Evolutionary conservation across 2,797 vertebrate genomes (phyloP).

Genomic region (Scolopax rusticola): DNA sequence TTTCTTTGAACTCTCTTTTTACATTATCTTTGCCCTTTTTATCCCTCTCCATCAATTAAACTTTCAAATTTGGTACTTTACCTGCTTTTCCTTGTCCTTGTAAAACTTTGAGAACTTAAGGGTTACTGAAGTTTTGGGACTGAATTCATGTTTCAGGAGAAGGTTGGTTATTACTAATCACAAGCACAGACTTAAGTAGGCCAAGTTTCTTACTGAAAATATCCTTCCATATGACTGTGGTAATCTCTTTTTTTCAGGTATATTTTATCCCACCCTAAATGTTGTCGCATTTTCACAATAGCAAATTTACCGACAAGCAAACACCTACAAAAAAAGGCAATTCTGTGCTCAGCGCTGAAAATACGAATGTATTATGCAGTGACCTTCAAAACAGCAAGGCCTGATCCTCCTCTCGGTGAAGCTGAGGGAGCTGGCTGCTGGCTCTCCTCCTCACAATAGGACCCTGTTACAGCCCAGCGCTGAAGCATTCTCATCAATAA

Average conservation of each 20-base stretch:
- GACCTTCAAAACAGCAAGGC: conserved; percentile 33
- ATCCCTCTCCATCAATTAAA: not conserved
- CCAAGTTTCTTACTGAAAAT: not conserved
- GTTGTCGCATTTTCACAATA: not conserved
- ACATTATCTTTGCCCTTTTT: not conserved
- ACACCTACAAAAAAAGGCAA: not conserved
- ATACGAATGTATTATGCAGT: conserved; percentile 24
- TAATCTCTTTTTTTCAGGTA: not conserved
- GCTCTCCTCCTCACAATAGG: not conserved
- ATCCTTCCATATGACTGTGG: not conserved
- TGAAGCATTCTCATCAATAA: conserved; percentile 48
- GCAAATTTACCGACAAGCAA: not conserved
- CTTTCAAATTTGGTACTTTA: not conserved
- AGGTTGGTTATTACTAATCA: not conserved
- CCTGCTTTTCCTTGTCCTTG: not conserved
- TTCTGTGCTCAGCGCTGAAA: not conserved
- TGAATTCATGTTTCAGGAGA: not conserved
- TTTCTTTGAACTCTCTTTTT: not conserved
- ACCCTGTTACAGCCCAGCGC: not conserved
- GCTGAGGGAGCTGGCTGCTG: conserved; percentile 7
- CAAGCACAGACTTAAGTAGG: not conserved
- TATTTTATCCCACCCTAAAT: not conserved
- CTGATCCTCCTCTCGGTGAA: conserved; percentile 3
- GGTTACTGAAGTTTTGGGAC: not conserved
- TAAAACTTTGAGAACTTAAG: not conserved